Percentiles rank a stretch among this genome's conserved stretches.
These are phyloP conservation scores for Neodontobutis hainanensis DNA, from an alignment of 2,113 vertebrate genomes.

Conservation along the genomic window DNA sequence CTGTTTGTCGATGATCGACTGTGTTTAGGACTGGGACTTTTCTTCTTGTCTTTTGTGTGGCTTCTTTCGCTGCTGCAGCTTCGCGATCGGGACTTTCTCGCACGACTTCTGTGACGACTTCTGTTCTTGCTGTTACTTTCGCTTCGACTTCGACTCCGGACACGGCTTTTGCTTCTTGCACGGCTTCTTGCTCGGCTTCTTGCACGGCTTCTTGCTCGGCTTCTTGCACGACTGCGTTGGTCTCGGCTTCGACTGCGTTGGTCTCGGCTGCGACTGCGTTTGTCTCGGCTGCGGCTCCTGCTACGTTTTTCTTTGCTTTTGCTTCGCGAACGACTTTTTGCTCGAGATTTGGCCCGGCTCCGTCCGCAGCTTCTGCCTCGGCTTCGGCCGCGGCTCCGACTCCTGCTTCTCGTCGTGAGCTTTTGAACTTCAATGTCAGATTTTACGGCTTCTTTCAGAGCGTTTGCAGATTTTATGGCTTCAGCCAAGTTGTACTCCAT, in stretches of 20 bases:
- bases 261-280: constrained; percentile 2
- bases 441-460: constrained; percentile 54
- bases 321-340: constrained; percentile 28
- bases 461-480: constrained; percentile 54
- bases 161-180: constrained; percentile 54
- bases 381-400: constrained; percentile 40
- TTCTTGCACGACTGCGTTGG: constrained; percentile 36
- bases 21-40: constrained; percentile 8
- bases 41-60: constrained; percentile 26
- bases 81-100: constrained; percentile 65
- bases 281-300: not conserved
- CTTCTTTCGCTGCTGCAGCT: constrained; percentile 51
- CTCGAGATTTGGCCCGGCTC: constrained; percentile 7
- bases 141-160: constrained; percentile 9
- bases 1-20: not conserved
- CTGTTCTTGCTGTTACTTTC: constrained; percentile 67
- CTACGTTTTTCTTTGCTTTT: constrained; percentile 26
- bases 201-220: constrained; percentile 17
- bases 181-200: constrained; percentile 18
- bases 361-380: constrained; percentile 21
- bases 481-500: constrained; percentile 69
- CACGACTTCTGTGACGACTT: not conserved
- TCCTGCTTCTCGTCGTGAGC: constrained; percentile 61
- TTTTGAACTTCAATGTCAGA: constrained; percentile 46
- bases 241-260: constrained; percentile 31